These are phyloP conservation scores for Hemiscyllium ocellatum DNA, from an alignment of 2,113 vertebrate genomes.

Conservation along the genomic window DNA sequence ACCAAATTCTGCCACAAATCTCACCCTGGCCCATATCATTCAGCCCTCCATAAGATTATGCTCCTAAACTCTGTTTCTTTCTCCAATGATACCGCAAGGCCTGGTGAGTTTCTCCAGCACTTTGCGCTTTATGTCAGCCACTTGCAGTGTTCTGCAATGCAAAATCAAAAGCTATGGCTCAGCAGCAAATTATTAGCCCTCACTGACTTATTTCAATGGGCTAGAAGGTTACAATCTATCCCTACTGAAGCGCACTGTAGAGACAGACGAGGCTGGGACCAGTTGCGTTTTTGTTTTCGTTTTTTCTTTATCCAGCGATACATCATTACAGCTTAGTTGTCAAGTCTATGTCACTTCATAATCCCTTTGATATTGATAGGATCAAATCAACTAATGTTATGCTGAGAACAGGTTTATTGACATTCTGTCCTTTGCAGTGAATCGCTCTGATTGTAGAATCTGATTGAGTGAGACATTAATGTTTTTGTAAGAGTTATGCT, in stretches of 20 bases:
- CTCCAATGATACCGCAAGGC: too few species aligned
- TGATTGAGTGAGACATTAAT: slow-evolving; percentile 9
- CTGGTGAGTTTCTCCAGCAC: too few species aligned
- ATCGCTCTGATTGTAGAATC: neutral
- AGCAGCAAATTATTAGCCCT: neutral
- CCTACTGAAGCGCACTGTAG: neutral
- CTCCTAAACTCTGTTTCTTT: too few species aligned
- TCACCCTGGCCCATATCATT: too few species aligned
- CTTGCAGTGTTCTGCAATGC: neutral
- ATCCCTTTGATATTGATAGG: neutral
- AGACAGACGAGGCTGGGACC: neutral
- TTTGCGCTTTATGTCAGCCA: neutral
- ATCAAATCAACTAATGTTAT: slow-evolving; percentile 1
- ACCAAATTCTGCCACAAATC: too few species aligned
- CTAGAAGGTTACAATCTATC: neutral
- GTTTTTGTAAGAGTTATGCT: neutral
- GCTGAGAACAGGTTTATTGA: slow-evolving; percentile 4
- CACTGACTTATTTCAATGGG: neutral
- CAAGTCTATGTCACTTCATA: neutral
- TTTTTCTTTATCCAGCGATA: too few species aligned
- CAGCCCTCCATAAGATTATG: too few species aligned
- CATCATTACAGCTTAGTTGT: neutral
- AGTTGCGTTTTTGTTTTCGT: neutral
- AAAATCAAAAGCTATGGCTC: neutral
- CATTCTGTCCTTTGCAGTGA: neutral